phyloP scores from a whole-genome alignment of 2,888 invertebrate genomes.

The Chironomus tentans region DNA sequence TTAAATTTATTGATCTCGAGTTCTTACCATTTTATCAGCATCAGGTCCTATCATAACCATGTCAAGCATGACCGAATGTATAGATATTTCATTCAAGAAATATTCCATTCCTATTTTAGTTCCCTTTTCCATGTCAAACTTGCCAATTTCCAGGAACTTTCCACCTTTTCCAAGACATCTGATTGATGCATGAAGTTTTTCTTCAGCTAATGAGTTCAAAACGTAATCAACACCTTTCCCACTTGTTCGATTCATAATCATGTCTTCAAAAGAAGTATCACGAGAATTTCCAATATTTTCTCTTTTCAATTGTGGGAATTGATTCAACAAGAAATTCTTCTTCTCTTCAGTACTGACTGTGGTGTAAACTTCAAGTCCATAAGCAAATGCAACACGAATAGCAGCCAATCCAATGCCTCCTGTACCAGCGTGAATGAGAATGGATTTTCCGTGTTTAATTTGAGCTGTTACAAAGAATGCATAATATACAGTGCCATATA shows the following conservation, averaged over 20 bases:
- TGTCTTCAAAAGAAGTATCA: constrained; percentile 68
- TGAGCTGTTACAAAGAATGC: constrained; percentile 57
- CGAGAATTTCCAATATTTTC: constrained; percentile 70
- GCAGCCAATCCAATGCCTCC: constrained; percentile 92
- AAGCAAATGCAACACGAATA: constrained; percentile 74
- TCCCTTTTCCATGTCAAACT: constrained; percentile 82
- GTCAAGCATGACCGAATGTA: constrained; percentile 88
- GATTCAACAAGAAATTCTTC: constrained; percentile 66
- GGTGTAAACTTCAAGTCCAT: constrained; percentile 74
- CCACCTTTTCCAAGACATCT: constrained; percentile 79
- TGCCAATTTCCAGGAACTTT: constrained; percentile 89
- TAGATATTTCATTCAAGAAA: constrained; percentile 82
- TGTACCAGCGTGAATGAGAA: constrained; percentile 79
- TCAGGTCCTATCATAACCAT: constrained; percentile 62
- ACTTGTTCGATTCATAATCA: constrained; percentile 62
- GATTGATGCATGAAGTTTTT: constrained; percentile 73
- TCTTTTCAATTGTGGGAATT: constrained; percentile 55
- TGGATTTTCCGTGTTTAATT: constrained; percentile 62
- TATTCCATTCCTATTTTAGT: constrained; percentile 77
- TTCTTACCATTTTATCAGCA: constrained; percentile 48
- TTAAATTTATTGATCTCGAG: neutral
- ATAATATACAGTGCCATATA: constrained; percentile 51
- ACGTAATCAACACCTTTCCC: constrained; percentile 78
- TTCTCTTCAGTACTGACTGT: constrained; percentile 77
- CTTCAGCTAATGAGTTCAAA: constrained; percentile 75